Conservation (phyloP, 1,140 invertebrate species). For the Zaprionus nigranus region DNA sequence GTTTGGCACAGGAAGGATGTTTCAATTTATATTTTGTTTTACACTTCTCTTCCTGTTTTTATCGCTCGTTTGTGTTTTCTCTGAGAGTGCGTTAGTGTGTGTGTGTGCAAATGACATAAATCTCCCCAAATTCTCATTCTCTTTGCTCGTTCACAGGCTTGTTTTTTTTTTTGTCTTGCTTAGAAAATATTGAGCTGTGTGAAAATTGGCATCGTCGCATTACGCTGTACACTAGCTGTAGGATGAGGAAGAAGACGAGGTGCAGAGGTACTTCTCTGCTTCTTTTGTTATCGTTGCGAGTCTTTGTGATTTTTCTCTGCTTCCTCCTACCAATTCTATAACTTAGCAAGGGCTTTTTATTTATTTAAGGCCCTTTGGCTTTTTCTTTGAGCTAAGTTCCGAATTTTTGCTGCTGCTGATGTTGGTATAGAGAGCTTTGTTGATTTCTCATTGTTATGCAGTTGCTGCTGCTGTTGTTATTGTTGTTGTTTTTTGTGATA, state of each 20-base stretch:
- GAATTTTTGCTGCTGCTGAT: conserved; percentile 17
- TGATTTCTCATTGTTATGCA: conserved; percentile 24
- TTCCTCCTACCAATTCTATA: conserved; percentile 50
- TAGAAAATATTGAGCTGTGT: conserved; percentile 48
- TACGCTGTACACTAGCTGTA: conserved; percentile 9
- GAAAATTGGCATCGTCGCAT: conserved; percentile 72
- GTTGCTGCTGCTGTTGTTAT: conserved; percentile 7
- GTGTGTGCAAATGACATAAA: conserved; percentile 59
- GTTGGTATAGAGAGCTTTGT: conserved; percentile 8
- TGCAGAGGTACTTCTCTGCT: conserved; percentile 8
- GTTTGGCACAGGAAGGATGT: conserved; percentile 69
- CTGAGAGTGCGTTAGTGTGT: not conserved
- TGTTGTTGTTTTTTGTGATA: conserved; percentile 2
- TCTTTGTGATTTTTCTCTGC: conserved; percentile 34
- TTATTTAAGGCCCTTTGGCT: conserved; percentile 66
- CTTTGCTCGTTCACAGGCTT: not conserved
- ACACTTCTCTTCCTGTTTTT: conserved; percentile 70
- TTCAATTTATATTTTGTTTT: conserved; percentile 82
- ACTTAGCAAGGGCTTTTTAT: conserved; percentile 61
- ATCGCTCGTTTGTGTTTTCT: conserved; percentile 62
- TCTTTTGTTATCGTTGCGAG: conserved; percentile 31
- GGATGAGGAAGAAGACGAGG: not conserved
- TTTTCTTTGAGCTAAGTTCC: conserved; percentile 51
- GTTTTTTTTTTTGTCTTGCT: conserved; percentile 15
- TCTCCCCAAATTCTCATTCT: conserved; percentile 37